Percentiles rank a stretch among this genome's conserved stretches.
Evolutionary conservation across 2,113 vertebrate species (phyloP).

Genomic region (Formicarius rufipectus): DNA sequence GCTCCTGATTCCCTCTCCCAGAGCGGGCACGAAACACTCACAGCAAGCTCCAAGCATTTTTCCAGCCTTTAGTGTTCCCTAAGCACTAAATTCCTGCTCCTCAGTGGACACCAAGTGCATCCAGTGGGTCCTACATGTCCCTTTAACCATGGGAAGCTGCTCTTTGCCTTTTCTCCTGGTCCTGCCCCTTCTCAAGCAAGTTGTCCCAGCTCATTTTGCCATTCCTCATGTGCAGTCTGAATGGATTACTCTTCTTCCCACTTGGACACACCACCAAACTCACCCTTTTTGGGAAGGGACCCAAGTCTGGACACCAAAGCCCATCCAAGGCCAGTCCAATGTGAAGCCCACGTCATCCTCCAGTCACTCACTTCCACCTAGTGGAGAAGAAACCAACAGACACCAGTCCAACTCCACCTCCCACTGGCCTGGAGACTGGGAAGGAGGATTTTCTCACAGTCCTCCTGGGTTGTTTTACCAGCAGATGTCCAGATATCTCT

Average conservation of each 20-base stretch:
- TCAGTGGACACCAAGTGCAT: not conserved
- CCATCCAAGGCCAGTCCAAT: accelerated
- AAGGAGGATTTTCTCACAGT: not conserved
- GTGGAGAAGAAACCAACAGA: not conserved
- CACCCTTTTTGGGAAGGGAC: not conserved
- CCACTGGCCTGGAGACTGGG: not conserved
- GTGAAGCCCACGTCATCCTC: accelerated
- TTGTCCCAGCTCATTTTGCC: not conserved
- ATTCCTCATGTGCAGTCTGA: not conserved
- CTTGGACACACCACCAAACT: not conserved
- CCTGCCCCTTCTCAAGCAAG: not conserved
- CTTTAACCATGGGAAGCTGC: not conserved
- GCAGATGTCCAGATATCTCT: not conserved
- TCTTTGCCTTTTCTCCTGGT: not conserved
- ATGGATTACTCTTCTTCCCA: not conserved
- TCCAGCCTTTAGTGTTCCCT: not conserved
- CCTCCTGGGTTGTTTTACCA: not conserved
- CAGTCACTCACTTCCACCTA: not conserved
- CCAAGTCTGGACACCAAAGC: not conserved
- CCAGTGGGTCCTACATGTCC: not conserved
- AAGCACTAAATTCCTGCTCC: not conserved
- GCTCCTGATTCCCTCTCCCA: not conserved
- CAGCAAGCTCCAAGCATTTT: not conserved
- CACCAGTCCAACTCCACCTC: not conserved
- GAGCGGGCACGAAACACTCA: not conserved